Base-by-base conservation (phyloP, 2,888 invertebrate genomes). In the Polylopha cassiicola region DNA sequence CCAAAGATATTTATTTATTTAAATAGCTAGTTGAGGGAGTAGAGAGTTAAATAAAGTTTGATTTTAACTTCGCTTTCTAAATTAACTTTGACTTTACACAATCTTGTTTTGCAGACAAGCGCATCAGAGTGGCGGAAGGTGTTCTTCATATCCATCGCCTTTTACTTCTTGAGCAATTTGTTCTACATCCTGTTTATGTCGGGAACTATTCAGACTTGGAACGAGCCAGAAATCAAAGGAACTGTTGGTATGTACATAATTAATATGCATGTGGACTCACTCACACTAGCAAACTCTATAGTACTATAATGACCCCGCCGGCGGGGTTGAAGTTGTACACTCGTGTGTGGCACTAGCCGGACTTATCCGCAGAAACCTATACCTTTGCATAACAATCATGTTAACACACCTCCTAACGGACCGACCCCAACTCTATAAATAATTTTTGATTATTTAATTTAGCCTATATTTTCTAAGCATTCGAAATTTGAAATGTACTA, bases 141-240 rank as follows among this genome's bases (percentile, higher is more conserved):
- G 9, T 91, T 91, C 69, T 88, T 88, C 61, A 76, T 90, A n/a
- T 87, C 90, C 0, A 84, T 89, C 1, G 78, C 69, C 0, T 79
- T 91, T 50, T 89, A 90, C 59, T 84, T 90, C 55, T 44, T 88
- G 4, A 81, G 87, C 16, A 90, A 90, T 58, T 61, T 88, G 44
- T 75, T 90, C 58, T 91, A 88, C 53, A 47, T 90, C 5, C 52
- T 90, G 26, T 90, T 89, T 59, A 89, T 89, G 39, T 80, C 87
- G 0, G 90, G 88, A 1, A 79, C 88, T n/a, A 61, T 87, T 1
- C 91, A 91, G 56, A 61, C 79, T 9, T 91, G 91, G 91, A 90
- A 91, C 39, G 85, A 88, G 14, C 74, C 80, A 0, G 53, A 64
- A 15, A 45, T 52, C 4, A 51, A 47, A 0, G 51, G 53, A 11